Conservation (phyloP, 2,888 invertebrate genomes). For the Cerceris rybyensis region DNA sequence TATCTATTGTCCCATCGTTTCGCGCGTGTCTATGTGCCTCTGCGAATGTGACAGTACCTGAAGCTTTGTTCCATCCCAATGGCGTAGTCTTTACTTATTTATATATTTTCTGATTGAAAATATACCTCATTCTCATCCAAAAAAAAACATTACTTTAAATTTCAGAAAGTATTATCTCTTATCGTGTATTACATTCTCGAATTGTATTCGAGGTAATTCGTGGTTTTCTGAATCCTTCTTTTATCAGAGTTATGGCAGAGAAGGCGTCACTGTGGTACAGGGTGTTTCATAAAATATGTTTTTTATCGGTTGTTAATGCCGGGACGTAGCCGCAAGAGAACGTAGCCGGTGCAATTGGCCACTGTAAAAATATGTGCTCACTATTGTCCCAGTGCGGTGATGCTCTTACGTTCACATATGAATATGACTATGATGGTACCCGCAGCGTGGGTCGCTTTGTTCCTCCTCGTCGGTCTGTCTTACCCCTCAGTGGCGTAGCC, state of each 20-base stretch:
- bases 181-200: too few relatives aligned
- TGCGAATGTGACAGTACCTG: not conserved
- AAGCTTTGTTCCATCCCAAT: slow-evolving; percentile 7
- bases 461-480: slow-evolving; percentile 65
- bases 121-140: too few relatives aligned
- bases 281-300: slow-evolving; percentile 25
- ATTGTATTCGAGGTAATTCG: not conserved
- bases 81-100: not conserved
- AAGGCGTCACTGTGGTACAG: not conserved
- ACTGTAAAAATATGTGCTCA: slow-evolving; percentile 33
- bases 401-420: slow-evolving; percentile 70
- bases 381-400: slow-evolving; percentile 63
- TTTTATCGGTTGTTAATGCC: slow-evolving; percentile 48
- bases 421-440: slow-evolving; percentile 73
- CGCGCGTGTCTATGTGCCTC: not conserved
- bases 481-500: slow-evolving; percentile 61
- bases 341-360: slow-evolving; percentile 32
- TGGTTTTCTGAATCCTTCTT: not conserved
- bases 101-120: too few relatives aligned
- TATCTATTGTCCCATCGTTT: slow-evolving; percentile 8
- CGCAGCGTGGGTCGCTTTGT: slow-evolving; percentile 76
- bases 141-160: too few relatives aligned
- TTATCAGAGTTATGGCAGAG: not conserved
- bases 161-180: too few relatives aligned
- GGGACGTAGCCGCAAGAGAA: slow-evolving; percentile 43